Evolutionary conservation across 2,113 vertebrate genomes (phyloP), one percentile per base, ranked within the genome.

Genomic region (Candoia aspera): DNA sequence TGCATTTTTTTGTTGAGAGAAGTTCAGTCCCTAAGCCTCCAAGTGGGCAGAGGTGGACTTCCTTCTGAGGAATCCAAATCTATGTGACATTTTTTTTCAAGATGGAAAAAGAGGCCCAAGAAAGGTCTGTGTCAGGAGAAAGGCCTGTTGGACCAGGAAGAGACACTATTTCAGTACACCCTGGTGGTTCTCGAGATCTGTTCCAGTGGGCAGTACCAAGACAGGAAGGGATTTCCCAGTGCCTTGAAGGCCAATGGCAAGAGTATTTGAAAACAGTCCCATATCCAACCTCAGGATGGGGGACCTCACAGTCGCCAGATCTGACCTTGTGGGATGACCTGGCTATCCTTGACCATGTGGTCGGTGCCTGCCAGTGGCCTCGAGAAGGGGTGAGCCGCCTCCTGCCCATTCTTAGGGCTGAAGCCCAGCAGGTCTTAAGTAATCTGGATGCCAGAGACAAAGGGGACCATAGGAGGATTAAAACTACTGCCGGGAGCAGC

Each of bases 401-500:
- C 54, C 79, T 90, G 55, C 89, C 92, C 4, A 21, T 68, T 21
- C 68, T 93, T 10, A 55, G 89, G 4, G 46, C 55, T 1, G 85
- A 93, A 26, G 64, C 86, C 10, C 91, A 92, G 26, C 91, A 92
- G 84, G 90, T 49, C 23, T 84, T 93, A 59, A 90, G 68, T 26
- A 84, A 8, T 90, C 68, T 88, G n/a, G 62, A 62, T 23, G 24
- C 49, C 33, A 64, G 88, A 24, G 90, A 91, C 59, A 92, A 54
- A 62, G 85, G 79, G n/a, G 89, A 93, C n/a, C 46, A 87, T 17
- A n/a, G 64, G 54, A 93, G 83, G 21, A 57, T 57, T 13, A 95
- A 93, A 92, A 83, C 85, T 85, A 84, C 64, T 89, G 84, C 84
- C 93, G 91, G 3, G 62, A 95, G 89, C 92, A 93, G 83, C 93